phyloP scores from a whole-genome alignment of 2,797 vertebrate genomes.

The Phrynocephalus forsythii region DNA sequence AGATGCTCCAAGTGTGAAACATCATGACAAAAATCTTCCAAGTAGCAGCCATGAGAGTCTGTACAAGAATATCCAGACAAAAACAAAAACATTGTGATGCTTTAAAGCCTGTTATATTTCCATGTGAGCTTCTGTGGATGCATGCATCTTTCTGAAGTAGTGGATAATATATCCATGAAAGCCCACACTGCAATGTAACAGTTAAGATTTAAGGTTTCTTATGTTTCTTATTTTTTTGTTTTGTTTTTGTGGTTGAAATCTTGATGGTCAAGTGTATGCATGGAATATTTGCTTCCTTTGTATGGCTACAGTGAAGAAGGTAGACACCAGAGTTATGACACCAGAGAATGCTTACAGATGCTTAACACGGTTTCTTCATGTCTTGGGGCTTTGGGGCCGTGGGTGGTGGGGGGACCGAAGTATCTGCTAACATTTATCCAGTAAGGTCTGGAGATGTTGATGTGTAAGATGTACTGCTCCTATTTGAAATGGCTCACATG shows the following conservation, averaged over 20 bases:
- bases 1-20: neutral
- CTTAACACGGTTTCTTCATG: conserved; percentile 8
- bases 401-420: neutral
- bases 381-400: neutral
- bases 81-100: no score
- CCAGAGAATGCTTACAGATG: conserved; percentile 52
- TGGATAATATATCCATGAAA: no score
- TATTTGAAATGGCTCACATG: neutral
- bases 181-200: no score
- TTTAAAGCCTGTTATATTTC: no score
- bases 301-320: conserved; percentile 43
- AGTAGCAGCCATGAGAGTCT: no score
- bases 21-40: neutral
- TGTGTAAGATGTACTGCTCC: neutral
- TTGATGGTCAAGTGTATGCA: neutral
- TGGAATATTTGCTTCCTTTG: conserved; percentile 20
- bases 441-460: conserved; percentile 11
- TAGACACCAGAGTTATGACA: neutral
- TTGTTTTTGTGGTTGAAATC: neutral
- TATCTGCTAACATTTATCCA: conserved; percentile 2
- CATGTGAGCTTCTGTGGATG: no score
- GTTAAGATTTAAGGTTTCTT: no score
- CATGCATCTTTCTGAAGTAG: no score
- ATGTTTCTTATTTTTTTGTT: no score
- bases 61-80: no score